Percentiles rank a stretch among this genome's conserved stretches.
Conservation (phyloP, 1,140 invertebrate species). For the Elymnias hypermnestra region DNA sequence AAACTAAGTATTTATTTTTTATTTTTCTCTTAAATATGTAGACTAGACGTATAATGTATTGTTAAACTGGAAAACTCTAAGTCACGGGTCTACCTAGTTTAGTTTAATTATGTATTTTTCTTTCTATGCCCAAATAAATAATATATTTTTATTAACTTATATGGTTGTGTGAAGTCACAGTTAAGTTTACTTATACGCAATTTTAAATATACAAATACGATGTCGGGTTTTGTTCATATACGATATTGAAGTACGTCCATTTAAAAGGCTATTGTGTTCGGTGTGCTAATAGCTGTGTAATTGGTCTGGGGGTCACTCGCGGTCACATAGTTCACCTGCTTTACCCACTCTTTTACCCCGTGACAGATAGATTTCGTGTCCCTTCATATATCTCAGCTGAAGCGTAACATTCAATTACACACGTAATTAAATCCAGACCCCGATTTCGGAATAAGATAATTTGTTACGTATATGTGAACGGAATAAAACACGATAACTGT, state of each 20-base stretch:
- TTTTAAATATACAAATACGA: no score
- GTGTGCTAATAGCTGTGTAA: slow-evolving; percentile 59
- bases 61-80: no score
- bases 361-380: slow-evolving; percentile 28
- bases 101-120: no score
- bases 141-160: no score
- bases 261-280: slow-evolving; percentile 60
- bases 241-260: slow-evolving; percentile 46
- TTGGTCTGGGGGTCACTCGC: slow-evolving; percentile 59
- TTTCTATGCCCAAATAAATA: no score
- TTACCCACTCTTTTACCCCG: slow-evolving; percentile 25
- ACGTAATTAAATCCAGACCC: slow-evolving; percentile 43
- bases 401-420: slow-evolving; percentile 46
- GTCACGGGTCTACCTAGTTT: no score
- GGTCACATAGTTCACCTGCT: slow-evolving; percentile 42
- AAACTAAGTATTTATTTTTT: no score
- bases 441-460: slow-evolving; percentile 18
- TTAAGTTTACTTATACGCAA: no score
- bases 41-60: no score
- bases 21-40: no score
- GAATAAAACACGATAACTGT: background rate
- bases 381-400: slow-evolving; percentile 25
- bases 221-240: no score
- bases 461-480: background rate
- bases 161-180: no score